phyloP scores from a whole-genome alignment of 2,113 vertebrate species.

The Sitta europaea region DNA sequence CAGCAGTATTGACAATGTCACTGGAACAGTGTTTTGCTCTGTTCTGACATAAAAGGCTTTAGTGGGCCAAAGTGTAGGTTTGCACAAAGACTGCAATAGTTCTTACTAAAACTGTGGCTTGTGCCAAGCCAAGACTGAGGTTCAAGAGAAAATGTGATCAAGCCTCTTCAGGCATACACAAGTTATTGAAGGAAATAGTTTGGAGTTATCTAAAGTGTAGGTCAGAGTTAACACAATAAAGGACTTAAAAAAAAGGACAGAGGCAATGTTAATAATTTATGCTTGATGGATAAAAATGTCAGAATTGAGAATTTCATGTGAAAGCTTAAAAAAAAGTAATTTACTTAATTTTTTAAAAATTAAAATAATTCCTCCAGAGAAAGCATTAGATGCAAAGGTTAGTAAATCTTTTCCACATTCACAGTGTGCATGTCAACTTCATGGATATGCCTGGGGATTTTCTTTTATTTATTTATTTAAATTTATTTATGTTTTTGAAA shows the following conservation, averaged over 20 bases:
- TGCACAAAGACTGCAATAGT: background rate
- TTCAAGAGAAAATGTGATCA: background rate
- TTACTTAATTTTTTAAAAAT: background rate
- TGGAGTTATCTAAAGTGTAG: background rate
- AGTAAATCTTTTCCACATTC: background rate
- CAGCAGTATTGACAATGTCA: background rate
- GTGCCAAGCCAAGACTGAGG: background rate
- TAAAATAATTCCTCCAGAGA: background rate
- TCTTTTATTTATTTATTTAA: background rate
- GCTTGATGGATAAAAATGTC: background rate
- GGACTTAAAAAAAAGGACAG: background rate
- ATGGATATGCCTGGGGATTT: background rate
- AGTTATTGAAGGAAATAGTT: background rate
- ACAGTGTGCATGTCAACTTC: background rate
- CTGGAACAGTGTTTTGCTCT: background rate
- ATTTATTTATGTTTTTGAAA: background rate
- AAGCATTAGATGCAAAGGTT: background rate
- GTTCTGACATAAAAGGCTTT: background rate
- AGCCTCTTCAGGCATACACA: background rate
- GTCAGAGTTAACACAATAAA: background rate
- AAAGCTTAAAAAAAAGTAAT: background rate
- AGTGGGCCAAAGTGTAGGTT: accelerated
- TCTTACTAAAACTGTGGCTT: background rate
- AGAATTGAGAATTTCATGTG: background rate
- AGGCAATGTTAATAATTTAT: background rate